Percentiles rank a stretch among this genome's conserved stretches.
Evolutionary conservation across 1,140 invertebrate genomes (phyloP).

Genomic region (Heliothis subflexa): DNA sequence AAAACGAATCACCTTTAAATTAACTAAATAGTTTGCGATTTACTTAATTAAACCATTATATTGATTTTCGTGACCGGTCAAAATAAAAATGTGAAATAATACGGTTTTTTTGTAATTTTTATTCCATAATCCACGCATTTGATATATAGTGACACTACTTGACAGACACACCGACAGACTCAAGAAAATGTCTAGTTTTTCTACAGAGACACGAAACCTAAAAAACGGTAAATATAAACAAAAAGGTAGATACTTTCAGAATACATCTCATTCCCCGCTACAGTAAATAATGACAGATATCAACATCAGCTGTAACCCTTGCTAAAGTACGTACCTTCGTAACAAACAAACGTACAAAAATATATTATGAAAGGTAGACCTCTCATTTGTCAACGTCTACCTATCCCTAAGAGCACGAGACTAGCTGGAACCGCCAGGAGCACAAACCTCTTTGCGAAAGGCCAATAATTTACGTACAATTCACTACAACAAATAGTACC

Average conservation of each 20-base stretch:
- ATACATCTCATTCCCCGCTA: not conserved
- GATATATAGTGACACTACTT: too few species aligned
- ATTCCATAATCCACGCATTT: too few species aligned
- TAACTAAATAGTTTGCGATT: too few species aligned
- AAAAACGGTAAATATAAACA: not conserved
- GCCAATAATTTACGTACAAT: too few species aligned
- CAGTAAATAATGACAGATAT: constrained; percentile 33
- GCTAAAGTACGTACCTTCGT: not conserved
- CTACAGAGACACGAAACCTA: not conserved
- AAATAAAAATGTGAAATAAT: too few species aligned
- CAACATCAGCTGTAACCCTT: constrained; percentile 28
- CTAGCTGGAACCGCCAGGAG: not conserved
- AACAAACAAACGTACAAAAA: not conserved
- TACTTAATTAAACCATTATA: too few species aligned
- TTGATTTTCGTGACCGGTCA: too few species aligned
- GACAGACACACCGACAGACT: too few species aligned
- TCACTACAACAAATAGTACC: too few species aligned
- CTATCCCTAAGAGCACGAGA: not conserved
- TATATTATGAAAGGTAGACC: constrained; percentile 1
- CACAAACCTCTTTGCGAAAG: too few species aligned
- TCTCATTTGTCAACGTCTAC: constrained; percentile 18
- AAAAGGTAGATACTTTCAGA: not conserved
- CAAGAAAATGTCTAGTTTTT: too few species aligned
- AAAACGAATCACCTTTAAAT: not conserved
- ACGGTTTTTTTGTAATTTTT: too few species aligned